Evolutionary conservation across 2,113 vertebrate genomes (phyloP).

Genomic region (Merops nubicus): DNA sequence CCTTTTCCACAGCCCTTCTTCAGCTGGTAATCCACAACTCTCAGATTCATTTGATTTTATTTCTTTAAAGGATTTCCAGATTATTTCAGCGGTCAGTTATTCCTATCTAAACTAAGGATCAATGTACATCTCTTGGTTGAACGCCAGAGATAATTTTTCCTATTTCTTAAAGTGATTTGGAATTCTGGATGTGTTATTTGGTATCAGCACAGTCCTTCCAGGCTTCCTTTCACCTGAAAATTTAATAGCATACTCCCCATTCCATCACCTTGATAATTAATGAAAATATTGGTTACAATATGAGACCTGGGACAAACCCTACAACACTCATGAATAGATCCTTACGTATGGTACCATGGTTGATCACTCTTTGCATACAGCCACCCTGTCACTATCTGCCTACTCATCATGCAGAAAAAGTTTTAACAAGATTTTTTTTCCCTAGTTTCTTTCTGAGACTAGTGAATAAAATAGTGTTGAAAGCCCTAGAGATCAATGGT

Average conservation of each 20-base stretch:
- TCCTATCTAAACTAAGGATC: background rate
- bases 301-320: background rate
- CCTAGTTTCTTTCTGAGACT: background rate
- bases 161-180: background rate
- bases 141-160: background rate
- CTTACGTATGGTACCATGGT: accelerated
- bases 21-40: background rate
- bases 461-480: background rate
- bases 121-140: background rate
- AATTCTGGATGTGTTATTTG: background rate
- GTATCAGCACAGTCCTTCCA: background rate
- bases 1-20: background rate
- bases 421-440: background rate
- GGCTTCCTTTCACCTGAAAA: background rate
- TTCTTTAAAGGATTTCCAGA: background rate
- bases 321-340: background rate
- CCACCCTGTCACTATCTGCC: background rate
- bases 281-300: background rate
- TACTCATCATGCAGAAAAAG: background rate
- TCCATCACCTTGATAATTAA: background rate
- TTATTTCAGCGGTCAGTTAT: background rate
- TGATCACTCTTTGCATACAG: background rate
- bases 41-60: background rate
- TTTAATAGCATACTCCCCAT: background rate
- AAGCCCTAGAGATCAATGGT: background rate